Base-by-base conservation (phyloP, 2,113 vertebrate genomes). In the Anoplopoma fimbria region DNA sequence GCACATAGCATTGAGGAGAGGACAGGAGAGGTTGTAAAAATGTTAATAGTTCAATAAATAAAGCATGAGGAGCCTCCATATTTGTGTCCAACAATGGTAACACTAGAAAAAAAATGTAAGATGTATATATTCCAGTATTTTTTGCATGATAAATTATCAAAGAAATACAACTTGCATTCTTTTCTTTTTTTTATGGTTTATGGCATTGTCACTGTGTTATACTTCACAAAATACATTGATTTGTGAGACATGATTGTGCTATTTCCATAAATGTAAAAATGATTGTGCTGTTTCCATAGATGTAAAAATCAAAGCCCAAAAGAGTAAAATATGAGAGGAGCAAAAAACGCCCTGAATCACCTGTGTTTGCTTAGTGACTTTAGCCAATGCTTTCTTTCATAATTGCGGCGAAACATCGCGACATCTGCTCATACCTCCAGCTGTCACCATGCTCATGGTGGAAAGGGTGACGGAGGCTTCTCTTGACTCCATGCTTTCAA, bases 401-500 rank as follows among this genome's bases (percentile, higher is more conserved):
- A 21, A 27, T 17, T 69, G n/a, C 1, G 2, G 34, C n/a, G 1
- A 70, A 70, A 60, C 38, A 21, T 19, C 12, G 4, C 73, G 4
- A 51, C 29, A 69, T 69, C 10, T 57, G 8, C 57, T 27, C 31
- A 19, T 10, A 45, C 2, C 27, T 29, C 1, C 33, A 57, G 19
- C 51, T 47, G 49, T 36, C 51, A 29, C 29, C 40, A 9, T 31
- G 71, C 80, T 51, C 29, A 34, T 31, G 49, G 62, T 58, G 77
- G 84, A 86, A 85, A 47, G 31, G 64, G 47, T 57, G 42, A 77
- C 45, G 38, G 80, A 77, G 33, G 76, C 71, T 85, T 84, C 81
- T 65, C 42, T 68, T 71, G 73, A 88, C 81, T 82, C 75, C 19
- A 27, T 42, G 58, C 61, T 73, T 62, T 70, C 33, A 58, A 65